Evolutionary conservation across 2,888 invertebrate genomes (phyloP).

Genomic region (Stomorhina lunata): DNA sequence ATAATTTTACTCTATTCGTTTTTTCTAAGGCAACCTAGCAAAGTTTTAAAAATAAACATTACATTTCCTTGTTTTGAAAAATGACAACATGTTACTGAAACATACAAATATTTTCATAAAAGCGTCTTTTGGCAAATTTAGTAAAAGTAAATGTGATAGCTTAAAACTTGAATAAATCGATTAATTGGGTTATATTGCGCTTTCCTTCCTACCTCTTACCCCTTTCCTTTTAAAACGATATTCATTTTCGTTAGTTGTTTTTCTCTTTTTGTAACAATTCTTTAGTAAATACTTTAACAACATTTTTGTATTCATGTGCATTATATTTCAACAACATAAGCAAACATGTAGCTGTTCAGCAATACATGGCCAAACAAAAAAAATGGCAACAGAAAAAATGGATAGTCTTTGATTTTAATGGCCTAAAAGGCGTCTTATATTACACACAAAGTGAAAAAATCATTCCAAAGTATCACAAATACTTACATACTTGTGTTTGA

Average conservation of each 20-base stretch:
- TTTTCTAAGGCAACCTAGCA: too few relatives aligned
- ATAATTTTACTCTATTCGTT: too few relatives aligned
- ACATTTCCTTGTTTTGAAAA: too few relatives aligned
- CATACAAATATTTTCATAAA: too few relatives aligned
- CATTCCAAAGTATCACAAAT: not conserved
- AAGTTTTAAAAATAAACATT: too few relatives aligned
- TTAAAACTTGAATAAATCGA: too few relatives aligned
- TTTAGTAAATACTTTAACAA: constrained; percentile 53
- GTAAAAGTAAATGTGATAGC: too few relatives aligned
- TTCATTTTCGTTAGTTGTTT: constrained; percentile 28
- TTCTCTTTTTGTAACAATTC: constrained; percentile 23
- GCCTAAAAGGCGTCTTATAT: constrained; percentile 57
- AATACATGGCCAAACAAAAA: not conserved
- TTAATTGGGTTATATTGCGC: too few relatives aligned
- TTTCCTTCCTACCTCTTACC: too few relatives aligned
- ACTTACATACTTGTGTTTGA: not conserved
- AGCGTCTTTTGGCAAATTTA: too few relatives aligned
- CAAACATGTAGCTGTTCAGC: not conserved
- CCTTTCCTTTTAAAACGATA: too few relatives aligned
- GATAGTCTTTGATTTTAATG: constrained; percentile 51
- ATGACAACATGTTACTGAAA: too few relatives aligned
- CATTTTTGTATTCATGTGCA: constrained; percentile 40
- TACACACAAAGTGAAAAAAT: not conserved
- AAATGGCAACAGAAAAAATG: constrained; percentile 13
- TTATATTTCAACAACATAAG: constrained; percentile 30